These are phyloP conservation scores for Leucozona laternaria DNA, from an alignment of 2,888 invertebrate species.

Conservation along the genomic window DNA sequence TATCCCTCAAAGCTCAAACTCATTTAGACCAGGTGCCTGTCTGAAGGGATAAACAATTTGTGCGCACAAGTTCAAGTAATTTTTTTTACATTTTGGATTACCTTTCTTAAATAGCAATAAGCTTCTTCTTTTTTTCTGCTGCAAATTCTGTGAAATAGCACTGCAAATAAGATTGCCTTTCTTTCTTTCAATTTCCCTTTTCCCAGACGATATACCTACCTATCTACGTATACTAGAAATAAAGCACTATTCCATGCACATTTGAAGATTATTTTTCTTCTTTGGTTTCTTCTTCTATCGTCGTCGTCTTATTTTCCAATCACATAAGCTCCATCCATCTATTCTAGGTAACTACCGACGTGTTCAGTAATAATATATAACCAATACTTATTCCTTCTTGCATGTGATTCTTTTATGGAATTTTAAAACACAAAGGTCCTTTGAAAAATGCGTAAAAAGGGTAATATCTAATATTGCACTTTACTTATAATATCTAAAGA, in stretches of 20 bases:
- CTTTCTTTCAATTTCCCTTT: not conserved
- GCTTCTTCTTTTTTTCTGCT: slow-evolving; percentile 24
- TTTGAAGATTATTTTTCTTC: slow-evolving; percentile 3
- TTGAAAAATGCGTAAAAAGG: slow-evolving; percentile 39
- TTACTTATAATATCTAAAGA: slow-evolving; percentile 15
- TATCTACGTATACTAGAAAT: not conserved
- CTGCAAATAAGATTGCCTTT: not conserved
- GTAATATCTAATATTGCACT: slow-evolving; percentile 63
- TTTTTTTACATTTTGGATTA: slow-evolving; percentile 31
- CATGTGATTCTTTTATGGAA: slow-evolving; percentile 31
- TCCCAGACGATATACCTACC: not conserved
- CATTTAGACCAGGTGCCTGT: slow-evolving; percentile 29
- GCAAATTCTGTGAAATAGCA: not conserved
- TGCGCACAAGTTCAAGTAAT: slow-evolving; percentile 36
- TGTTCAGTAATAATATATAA: not conserved
- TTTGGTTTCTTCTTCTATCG: not conserved
- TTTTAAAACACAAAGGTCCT: slow-evolving; percentile 32
- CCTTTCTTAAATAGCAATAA: slow-evolving; percentile 59
- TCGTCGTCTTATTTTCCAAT: slow-evolving; percentile 17
- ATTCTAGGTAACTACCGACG: not conserved
- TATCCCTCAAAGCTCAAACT: not conserved
- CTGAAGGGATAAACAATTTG: slow-evolving; percentile 30
- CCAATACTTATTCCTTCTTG: not conserved
- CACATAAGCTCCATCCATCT: slow-evolving; percentile 9
- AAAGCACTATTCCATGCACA: not conserved